These are phyloP conservation scores for Ectemnius lituratus DNA, from an alignment of 2,888 invertebrate species.

Conservation along the genomic window DNA sequence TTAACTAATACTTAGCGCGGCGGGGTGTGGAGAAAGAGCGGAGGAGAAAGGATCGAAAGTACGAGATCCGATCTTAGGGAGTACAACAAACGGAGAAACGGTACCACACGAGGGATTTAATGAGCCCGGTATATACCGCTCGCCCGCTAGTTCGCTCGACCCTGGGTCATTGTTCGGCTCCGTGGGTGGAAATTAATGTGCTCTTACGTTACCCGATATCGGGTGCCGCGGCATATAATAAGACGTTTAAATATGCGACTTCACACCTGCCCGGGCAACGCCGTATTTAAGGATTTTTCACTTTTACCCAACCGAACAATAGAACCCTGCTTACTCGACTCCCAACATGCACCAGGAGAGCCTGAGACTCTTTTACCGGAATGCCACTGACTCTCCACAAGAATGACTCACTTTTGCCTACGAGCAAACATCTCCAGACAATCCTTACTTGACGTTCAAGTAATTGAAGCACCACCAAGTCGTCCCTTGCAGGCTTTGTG, in stretches of 20 bases:
- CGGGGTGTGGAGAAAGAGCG: constrained; percentile 33
- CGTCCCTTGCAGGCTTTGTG: too few species aligned
- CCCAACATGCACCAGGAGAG: constrained; percentile 49
- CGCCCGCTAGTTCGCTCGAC: constrained; percentile 45
- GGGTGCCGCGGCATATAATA: constrained; percentile 46
- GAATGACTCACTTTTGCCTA: too few species aligned
- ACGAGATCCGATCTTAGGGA: constrained; percentile 43
- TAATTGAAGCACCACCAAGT: too few species aligned
- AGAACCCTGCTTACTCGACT: constrained; percentile 43
- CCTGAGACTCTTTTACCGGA: constrained; percentile 14
- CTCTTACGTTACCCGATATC: constrained; percentile 51
- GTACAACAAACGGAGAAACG: constrained; percentile 50
- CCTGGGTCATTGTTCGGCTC: constrained; percentile 52
- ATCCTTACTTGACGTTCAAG: too few species aligned
- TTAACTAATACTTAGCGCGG: constrained; percentile 20
- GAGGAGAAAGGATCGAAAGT: constrained; percentile 51
- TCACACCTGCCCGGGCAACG: constrained; percentile 52
- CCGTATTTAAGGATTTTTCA: constrained; percentile 47
- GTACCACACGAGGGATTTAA: constrained; percentile 52
- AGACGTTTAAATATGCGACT: constrained; percentile 59
- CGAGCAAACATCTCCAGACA: too few species aligned
- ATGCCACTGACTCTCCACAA: too few species aligned
- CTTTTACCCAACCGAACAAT: constrained; percentile 44
- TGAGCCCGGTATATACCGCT: constrained; percentile 47
- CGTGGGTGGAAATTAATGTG: constrained; percentile 63